phyloP scores from a whole-genome alignment of 2,113 vertebrate genomes.

The Canis aureus region DNA sequence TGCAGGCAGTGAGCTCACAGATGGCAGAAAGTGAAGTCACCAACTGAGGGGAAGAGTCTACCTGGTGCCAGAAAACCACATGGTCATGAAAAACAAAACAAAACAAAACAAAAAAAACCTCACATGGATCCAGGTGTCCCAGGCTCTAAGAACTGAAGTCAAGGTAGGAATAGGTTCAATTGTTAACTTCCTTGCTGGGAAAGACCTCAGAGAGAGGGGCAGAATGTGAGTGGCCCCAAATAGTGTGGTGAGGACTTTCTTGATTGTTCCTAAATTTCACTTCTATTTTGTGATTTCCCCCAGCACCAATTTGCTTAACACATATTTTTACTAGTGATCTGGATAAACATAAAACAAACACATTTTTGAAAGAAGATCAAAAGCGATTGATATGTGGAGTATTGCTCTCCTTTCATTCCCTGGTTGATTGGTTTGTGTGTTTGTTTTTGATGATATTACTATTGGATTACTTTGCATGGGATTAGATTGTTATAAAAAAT shows the following conservation, averaged over 20 bases:
- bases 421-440: not conserved
- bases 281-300: not conserved
- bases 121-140: not conserved
- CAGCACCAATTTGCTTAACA: not conserved
- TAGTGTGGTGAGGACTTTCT: not conserved
- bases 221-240: not conserved
- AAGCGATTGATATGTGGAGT: not conserved
- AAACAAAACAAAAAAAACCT: not conserved
- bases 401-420: not conserved
- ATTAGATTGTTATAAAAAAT: not conserved
- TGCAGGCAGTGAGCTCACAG: constrained; percentile 50
- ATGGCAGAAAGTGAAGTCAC: constrained; percentile 51
- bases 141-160: not conserved
- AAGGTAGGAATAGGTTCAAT: not conserved
- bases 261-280: not conserved
- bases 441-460: not conserved
- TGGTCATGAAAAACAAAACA: not conserved
- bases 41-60: not conserved
- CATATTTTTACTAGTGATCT: not conserved
- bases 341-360: not conserved
- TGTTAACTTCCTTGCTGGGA: not conserved
- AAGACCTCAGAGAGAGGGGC: not conserved
- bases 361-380: not conserved
- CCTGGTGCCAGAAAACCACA: constrained; percentile 50
- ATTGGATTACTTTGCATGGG: not conserved